Evolutionary conservation across 2,113 vertebrate genomes (phyloP), one percentile per base, ranked within the genome.

Genomic region (Maccullochella peelii): DNA sequence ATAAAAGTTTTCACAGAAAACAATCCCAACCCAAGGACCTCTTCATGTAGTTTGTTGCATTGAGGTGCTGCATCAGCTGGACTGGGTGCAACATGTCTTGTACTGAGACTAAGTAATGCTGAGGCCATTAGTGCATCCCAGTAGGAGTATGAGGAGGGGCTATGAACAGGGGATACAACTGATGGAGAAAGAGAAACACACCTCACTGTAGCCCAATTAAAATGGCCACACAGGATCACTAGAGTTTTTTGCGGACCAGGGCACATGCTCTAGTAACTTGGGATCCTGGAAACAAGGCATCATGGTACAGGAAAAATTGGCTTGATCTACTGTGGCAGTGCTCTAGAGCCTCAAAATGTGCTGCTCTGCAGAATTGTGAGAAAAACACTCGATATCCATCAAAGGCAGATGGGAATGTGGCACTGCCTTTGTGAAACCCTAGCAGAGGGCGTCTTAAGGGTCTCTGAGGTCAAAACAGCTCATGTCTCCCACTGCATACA

Each of bases 181-280:
- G 49, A 38, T 65, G 52, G n/a, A 80, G 44, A 82, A 82, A 72
- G 42, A 74, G 33, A 86, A 80, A 67, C 25, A 87, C 77, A 68
- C 62, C 70, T 85, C 77, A 82, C 85, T 78, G 63, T 79, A 86
- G 86, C 80, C 91, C 92, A 94, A 92, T 94, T 94, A 94, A 90
- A 92, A 91, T 38, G 79, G 73, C 71, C 91, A 80, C 87, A 87
- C n/a, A 80, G 84, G 81, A 82, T 79, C 81, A 86, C 50, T 36
- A 15, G 33, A 84, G 84, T 77, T 86, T 70, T 86, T 84, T 76
- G 54, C 74, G 50, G 83, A 82, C 81, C 49, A 47, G n/a, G 52
- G 67, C 59, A 71, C 81, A 72, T 72, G 38, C 61, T 79, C 54
- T 86, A 55, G 62, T 69, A 81, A 55, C 36, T 58, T 54, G 47